Evolutionary conservation across 1,140 invertebrate genomes (phyloP).

Genomic region (Halictus rubicundus): DNA sequence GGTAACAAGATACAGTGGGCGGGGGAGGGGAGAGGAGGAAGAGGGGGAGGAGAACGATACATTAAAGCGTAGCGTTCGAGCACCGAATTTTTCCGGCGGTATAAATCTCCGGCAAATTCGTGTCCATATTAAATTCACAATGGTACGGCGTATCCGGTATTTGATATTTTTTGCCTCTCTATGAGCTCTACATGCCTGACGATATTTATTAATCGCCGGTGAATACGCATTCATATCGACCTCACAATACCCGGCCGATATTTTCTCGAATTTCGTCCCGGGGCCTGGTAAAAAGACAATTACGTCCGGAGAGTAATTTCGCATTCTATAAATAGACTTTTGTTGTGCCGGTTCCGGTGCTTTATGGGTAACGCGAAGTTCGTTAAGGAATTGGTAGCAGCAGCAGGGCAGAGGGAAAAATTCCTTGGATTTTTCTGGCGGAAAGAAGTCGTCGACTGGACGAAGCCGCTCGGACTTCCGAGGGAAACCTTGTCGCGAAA

Average conservation of each 20-base stretch:
- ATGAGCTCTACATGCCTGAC: background rate
- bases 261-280: background rate
- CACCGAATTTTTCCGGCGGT: background rate
- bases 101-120: background rate
- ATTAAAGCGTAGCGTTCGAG: background rate
- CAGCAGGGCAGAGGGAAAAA: too few species aligned
- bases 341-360: too few species aligned
- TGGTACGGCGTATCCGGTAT: background rate
- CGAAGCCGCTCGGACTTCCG: conserved; percentile 21
- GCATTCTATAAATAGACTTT: background rate
- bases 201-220: conserved; percentile 2
- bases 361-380: too few species aligned
- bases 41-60: background rate
- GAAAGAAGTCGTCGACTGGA: conserved; percentile 18
- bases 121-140: background rate
- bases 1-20: too few species aligned
- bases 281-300: background rate
- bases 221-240: background rate
- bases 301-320: background rate
- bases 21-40: too few species aligned
- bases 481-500: conserved; percentile 23
- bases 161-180: conserved; percentile 8
- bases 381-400: too few species aligned
- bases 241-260: background rate
- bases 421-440: too few species aligned